These are phyloP conservation scores for Drosophila eohydei DNA, from an alignment of 2,888 invertebrate species.

Conservation along the genomic window DNA sequence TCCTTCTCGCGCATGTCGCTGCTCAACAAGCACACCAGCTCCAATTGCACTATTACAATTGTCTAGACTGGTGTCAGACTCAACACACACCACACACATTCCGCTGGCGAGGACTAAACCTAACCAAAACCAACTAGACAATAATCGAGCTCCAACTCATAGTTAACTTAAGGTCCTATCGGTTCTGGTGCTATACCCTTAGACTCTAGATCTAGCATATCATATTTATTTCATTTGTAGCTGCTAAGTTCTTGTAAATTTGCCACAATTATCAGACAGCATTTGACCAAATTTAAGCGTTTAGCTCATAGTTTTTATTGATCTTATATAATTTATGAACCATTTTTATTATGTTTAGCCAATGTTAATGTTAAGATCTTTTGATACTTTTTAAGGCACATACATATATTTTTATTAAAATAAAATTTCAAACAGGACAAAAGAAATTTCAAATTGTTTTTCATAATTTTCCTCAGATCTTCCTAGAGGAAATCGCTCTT, in stretches of 20 bases:
- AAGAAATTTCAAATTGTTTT: constrained; percentile 16
- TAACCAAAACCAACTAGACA: constrained; percentile 38
- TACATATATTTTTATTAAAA: constrained; percentile 35
- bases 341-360: constrained; percentile 41
- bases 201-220: constrained; percentile 5
- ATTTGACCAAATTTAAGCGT: constrained; percentile 66
- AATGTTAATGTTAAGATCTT: constrained; percentile 56
- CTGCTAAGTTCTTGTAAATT: constrained; percentile 64
- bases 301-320: constrained; percentile 46
- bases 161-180: constrained; percentile 54
- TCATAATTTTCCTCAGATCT: background rate
- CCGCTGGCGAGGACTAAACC: constrained; percentile 73
- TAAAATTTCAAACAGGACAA: constrained; percentile 33
- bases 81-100: constrained; percentile 54
- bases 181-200: constrained; percentile 63
- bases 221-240: constrained; percentile 61
- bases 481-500: background rate
- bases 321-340: constrained; percentile 39
- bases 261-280: constrained; percentile 60
- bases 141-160: constrained; percentile 45
- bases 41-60: constrained; percentile 83
- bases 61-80: constrained; percentile 59
- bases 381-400: constrained; percentile 41
- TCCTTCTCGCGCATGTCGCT: constrained; percentile 85
- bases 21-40: constrained; percentile 83